Base-by-base conservation (phyloP, 2,888 invertebrate species). In the Eupithecia dodoneata region DNA sequence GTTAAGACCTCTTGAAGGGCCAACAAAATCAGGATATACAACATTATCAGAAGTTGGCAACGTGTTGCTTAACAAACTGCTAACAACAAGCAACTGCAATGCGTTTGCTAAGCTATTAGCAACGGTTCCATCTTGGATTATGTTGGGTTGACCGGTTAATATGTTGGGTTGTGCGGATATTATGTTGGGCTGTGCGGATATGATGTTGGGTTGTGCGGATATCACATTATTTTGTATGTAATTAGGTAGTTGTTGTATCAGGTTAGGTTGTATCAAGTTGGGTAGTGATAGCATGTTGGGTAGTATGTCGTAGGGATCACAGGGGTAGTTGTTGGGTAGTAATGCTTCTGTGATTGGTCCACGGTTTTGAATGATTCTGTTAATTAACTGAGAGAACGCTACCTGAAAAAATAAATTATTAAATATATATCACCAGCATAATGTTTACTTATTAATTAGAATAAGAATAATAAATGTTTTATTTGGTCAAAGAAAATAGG, bases 61-160 rank as follows among this genome's bases (percentile, higher is more conserved):
- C 0, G 91, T 92, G 63, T 88, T 91, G 72, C 92, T 90, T 1
- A 94, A 76, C 2, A 94, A 80, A 73, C 91, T 94, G 82, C 93
- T 92, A 0, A 94, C 94, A 0, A 94, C 90, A 2, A 94, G 75
- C 41, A 94, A 81, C 69, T 94, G 94, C 4, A 94, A 81, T 0
- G 93, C 90, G 79, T 94, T 93, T 0, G 93, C 94, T 45, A 94
- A 76, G 71, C 90, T 94, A 71, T 90, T 93, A 0, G 93, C 92
- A 0, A 94, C 93, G 3, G 90, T 88, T 71, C 90, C 91, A 30
- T 94, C 94, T 78, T 93, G 91, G 2, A 91, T 88, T 18, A 72
- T 41, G 41, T 69, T 74, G 52, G 72, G 72, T 66, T 59, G 63
- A 41, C 73, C 41, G 5, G 73, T 47, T 2, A 77, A 10, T 9